These are phyloP conservation scores for Drosophila littoralis DNA, from an alignment of 1,140 invertebrate genomes.

Conservation along the genomic window DNA sequence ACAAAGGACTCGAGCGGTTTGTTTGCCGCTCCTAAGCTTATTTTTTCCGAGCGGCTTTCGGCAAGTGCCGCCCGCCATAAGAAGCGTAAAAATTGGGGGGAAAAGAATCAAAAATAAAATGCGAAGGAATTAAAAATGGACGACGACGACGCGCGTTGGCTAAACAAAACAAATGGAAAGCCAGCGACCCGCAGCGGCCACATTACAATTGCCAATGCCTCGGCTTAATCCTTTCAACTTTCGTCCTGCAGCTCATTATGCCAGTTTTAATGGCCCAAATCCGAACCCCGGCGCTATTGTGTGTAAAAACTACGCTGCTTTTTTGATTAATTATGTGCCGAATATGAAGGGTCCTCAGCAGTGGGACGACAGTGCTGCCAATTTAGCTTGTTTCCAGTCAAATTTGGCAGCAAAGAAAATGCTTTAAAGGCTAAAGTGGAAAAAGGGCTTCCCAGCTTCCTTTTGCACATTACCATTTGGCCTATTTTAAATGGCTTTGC, in stretches of 20 bases:
- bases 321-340: conserved; percentile 80
- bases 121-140: conserved; percentile 74
- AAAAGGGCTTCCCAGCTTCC: no score
- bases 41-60: conserved; percentile 69
- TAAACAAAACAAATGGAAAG: conserved; percentile 56
- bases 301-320: conserved; percentile 50
- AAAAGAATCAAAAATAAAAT: conserved; percentile 67
- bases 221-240: conserved; percentile 69
- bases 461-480: no score
- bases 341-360: conserved; percentile 42
- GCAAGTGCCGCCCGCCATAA: conserved; percentile 54
- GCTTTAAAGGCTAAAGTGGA: no score
- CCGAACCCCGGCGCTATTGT: conserved; percentile 42
- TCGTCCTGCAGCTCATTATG: conserved; percentile 64
- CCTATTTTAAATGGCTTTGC: no score
- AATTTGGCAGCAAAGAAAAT: background rate
- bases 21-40: conserved; percentile 77
- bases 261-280: conserved; percentile 79
- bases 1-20: conserved; percentile 63
- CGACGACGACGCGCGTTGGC: conserved; percentile 22
- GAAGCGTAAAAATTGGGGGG: conserved; percentile 59
- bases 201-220: conserved; percentile 70
- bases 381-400: background rate
- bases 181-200: conserved; percentile 48
- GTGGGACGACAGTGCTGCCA: background rate